phyloP scores from a whole-genome alignment of 2,113 vertebrate genomes.

The Tachycineta bicolor region DNA sequence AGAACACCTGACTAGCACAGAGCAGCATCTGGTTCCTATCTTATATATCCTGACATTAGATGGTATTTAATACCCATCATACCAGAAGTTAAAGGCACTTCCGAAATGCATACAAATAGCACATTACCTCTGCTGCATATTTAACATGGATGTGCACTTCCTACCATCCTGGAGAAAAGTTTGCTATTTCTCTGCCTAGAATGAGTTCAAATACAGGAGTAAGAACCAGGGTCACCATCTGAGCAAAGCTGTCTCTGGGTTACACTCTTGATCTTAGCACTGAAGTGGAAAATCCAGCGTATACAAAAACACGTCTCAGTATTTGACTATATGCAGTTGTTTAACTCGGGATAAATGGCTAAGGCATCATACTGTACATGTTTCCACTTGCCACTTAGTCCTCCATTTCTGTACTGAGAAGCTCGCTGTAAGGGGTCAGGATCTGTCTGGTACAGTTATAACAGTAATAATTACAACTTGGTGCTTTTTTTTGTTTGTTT shows the following conservation, averaged over 20 bases:
- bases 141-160: background rate
- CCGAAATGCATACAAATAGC: background rate
- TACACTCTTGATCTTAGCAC: background rate
- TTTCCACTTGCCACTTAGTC: background rate
- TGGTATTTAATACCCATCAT: background rate
- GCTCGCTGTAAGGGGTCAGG: background rate
- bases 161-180: background rate
- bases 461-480: background rate
- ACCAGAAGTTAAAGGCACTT: background rate
- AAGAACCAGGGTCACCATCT: background rate
- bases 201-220: background rate
- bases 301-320: background rate
- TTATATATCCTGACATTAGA: background rate
- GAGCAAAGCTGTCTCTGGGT: background rate
- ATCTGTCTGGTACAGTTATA: background rate
- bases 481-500: background rate
- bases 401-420: background rate
- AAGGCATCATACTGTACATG: accelerated
- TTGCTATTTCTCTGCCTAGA: background rate
- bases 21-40: background rate
- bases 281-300: background rate
- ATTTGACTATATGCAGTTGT: background rate
- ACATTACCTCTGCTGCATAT: background rate
- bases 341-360: background rate
- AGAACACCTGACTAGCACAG: background rate